These are phyloP conservation scores for Rostratula benghalensis DNA, from an alignment of 2,113 vertebrate genomes.

Conservation along the genomic window DNA sequence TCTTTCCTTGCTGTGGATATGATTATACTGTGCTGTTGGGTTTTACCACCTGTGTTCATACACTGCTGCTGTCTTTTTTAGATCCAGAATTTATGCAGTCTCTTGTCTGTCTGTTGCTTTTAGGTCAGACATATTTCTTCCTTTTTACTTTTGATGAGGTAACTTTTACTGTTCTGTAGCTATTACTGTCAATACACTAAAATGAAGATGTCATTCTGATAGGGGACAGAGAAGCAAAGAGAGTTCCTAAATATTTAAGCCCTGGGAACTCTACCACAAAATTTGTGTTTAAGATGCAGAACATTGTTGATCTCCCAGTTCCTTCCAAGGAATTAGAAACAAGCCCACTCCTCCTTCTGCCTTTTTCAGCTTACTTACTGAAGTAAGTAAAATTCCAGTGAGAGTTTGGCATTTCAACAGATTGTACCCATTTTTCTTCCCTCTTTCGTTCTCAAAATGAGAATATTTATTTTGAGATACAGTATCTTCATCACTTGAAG, in stretches of 20 bases:
- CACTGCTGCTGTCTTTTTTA: background rate
- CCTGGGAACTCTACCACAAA: background rate
- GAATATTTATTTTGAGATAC: background rate
- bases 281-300: background rate
- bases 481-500: background rate
- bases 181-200: background rate
- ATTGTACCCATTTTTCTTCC: background rate
- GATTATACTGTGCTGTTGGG: background rate
- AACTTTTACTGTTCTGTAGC: background rate
- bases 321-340: background rate
- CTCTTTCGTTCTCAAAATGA: background rate
- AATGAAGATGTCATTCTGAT: background rate
- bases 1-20: background rate
- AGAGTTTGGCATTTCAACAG: background rate
- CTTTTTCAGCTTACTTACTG: background rate
- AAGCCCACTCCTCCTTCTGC: background rate
- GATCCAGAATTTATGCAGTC: background rate
- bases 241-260: background rate
- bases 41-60: background rate
- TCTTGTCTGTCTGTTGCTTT: background rate
- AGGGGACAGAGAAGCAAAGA: background rate
- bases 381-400: too few relatives aligned
- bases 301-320: background rate
- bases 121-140: background rate
- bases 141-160: background rate